Base-by-base conservation (phyloP, 2,113 vertebrate species). In the Psilopsiagon aymara region DNA sequence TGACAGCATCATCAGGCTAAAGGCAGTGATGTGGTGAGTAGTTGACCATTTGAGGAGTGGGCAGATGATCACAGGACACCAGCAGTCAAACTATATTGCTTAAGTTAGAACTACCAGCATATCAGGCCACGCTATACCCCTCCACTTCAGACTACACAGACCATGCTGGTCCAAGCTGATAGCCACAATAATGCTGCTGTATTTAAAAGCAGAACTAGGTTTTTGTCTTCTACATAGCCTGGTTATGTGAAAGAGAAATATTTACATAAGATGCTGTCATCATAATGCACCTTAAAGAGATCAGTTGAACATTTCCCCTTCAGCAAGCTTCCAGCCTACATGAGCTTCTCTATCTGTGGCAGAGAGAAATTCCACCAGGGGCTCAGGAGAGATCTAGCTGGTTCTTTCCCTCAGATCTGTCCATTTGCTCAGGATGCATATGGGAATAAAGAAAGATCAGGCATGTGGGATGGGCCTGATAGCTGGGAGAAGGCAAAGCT, bases 41-140 rank as follows among this genome's bases (percentile, higher is more conserved):
- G 41, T 94, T 96, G 96, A 96, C 92, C 75, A 78, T 92, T 91
- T 51, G 57, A 85, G 53, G 28, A 7, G 31, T 2, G 28, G 89
- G 66, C 13, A 80, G 47, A 66, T 24, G 24, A 76, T 12, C 57
- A 66, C 19, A 68, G 37, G 57, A 86, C 31, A 57, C 21, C n/a
- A 21, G 14, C 23, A 52, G 44, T 71, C 29, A 55, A 70, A 71
- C 21, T 29, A 21, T 7, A 7, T 5, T 39, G 55, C 39, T 70
- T 20, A 47, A 69, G 41, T 5, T 60, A 57, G 64, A 90, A 39
- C 39, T 43, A 73, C 59, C 31, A 64, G 41, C 19, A 6, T 0
- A 2, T 29, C 63, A 39, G 75, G 35, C 17, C 33, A 12, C 10
- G 13, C 63, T 52, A 17, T 2, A 52, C 74, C 12, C 37, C 46